A percentile compares a stretch with the other conserved stretches of the same genome.
Conservation (phyloP, 1,140 invertebrate species). For the Rhyacophila brunnea region DNA sequence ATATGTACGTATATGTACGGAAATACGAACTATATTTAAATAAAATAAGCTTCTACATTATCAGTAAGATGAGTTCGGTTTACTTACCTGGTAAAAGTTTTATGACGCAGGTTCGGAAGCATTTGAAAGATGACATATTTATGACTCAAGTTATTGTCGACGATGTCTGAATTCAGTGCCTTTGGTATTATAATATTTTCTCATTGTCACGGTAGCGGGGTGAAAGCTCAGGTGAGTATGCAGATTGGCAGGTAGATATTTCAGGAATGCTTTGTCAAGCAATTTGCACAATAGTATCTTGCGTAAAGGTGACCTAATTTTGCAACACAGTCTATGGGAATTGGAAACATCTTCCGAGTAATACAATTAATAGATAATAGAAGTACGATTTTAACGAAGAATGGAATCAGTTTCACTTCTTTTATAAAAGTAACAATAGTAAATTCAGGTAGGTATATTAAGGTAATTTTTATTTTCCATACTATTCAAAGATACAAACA, state of each 20-base stretch:
- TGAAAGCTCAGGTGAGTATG: neutral
- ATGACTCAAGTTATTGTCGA: conserved; percentile 16
- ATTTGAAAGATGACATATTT: conserved; percentile 33
- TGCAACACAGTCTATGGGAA: neutral
- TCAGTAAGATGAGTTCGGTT: no score
- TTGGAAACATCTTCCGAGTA: neutral
- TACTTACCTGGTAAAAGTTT: neutral
- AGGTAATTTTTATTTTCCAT: no score
- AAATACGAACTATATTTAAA: no score
- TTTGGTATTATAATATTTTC: conserved; percentile 1
- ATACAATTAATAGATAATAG: neutral
- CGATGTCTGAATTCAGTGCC: neutral
- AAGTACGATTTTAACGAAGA: neutral
- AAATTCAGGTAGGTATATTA: no score
- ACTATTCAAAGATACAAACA: no score
- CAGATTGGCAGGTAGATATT: neutral
- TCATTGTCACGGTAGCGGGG: neutral
- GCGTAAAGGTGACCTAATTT: conserved; percentile 16
- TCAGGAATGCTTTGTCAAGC: conserved; percentile 4
- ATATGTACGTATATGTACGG: neutral
- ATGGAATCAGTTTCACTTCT: conserved; percentile 15
- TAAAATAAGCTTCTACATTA: no score
- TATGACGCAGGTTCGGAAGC: neutral
- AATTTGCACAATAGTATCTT: conserved; percentile 10
- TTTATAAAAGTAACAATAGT: neutral